Evolutionary conservation across 2,113 vertebrate species (phyloP).

Genomic region (Gopherus flavomarginatus): DNA sequence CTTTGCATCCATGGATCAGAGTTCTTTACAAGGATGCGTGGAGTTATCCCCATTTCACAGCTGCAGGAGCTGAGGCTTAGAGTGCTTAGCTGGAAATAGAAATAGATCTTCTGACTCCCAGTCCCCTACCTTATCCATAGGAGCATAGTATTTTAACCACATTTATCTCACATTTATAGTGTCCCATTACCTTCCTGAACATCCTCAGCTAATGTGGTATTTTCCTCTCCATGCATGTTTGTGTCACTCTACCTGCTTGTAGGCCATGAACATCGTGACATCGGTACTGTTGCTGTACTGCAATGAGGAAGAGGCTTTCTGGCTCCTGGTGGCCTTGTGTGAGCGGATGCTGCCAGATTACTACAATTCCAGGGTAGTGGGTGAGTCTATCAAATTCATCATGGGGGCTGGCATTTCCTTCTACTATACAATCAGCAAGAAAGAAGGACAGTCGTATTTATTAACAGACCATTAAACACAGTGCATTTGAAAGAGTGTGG

Average conservation of each 20-base stretch:
- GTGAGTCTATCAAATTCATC: slow-evolving; percentile 79
- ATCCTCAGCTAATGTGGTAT: background rate
- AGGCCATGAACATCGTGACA: slow-evolving; percentile 99
- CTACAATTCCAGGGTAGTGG: slow-evolving; percentile 97
- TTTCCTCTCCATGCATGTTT: background rate
- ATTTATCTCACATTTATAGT: background rate
- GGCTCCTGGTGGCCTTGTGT: slow-evolving; percentile 95
- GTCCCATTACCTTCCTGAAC: slow-evolving; percentile 7
- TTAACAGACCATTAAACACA: background rate
- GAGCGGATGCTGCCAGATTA: slow-evolving; percentile 97
- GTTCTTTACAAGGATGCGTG: background rate
- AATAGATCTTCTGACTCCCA: background rate
- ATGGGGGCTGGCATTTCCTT: slow-evolving; percentile 6
- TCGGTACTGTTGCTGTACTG: slow-evolving; percentile 95
- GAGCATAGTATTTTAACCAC: background rate
- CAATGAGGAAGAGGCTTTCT: slow-evolving; percentile 96
- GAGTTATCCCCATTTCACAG: background rate
- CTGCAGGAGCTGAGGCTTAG: slow-evolving; percentile 49
- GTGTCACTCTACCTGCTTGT: background rate
- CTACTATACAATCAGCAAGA: background rate
- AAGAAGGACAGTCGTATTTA: background rate
- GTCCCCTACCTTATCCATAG: background rate
- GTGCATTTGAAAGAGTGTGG: background rate
- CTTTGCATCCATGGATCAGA: background rate
- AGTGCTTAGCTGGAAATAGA: slow-evolving; percentile 22